A percentile compares a stretch with the other conserved stretches of the same genome.
Evolutionary conservation across 64 coral and sea anemone species (phyloP).

Genomic region (Astreopora myriophthalma): DNA sequence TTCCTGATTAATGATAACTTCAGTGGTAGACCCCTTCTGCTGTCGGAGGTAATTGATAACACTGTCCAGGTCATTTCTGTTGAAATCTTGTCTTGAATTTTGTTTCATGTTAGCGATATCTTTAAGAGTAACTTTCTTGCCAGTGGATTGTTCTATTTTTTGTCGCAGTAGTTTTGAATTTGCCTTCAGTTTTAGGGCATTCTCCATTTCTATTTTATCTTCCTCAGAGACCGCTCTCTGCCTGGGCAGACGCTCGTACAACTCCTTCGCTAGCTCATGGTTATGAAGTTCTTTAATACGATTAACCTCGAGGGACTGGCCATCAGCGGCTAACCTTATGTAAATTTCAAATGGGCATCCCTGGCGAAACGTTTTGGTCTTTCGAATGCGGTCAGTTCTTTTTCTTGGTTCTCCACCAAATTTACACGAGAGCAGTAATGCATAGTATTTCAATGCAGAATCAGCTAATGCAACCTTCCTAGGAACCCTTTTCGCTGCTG

Average conservation of each 20-base stretch:
- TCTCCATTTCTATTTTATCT: constrained; percentile 23
- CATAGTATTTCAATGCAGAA: constrained; percentile 43
- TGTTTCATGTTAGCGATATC: constrained; percentile 70
- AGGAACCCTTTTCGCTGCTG: constrained; percentile 56
- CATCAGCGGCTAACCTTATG: constrained; percentile 33
- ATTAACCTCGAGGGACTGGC: constrained; percentile 47
- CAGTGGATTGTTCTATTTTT: constrained; percentile 21
- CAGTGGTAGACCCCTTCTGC: background rate
- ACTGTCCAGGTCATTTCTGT: constrained; percentile 35
- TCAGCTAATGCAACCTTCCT: constrained; percentile 59
- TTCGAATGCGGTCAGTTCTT: constrained; percentile 17
- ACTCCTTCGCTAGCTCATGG: constrained; percentile 1
- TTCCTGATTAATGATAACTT: constrained; percentile 66
- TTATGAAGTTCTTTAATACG: constrained; percentile 45
- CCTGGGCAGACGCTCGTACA: constrained; percentile 62
- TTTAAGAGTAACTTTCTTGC: constrained; percentile 52
- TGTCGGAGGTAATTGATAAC: constrained; percentile 35
- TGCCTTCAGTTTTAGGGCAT: constrained; percentile 38
- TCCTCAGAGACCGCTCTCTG: constrained; percentile 28
- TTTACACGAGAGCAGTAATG: constrained; percentile 37
- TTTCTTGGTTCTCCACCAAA: constrained; percentile 57
- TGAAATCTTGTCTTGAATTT: constrained; percentile 12
- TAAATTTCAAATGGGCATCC: constrained; percentile 71
- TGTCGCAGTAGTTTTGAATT: constrained; percentile 49
- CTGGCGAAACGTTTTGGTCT: constrained; percentile 65